These are phyloP conservation scores for Cyanoramphus novaezelandiae DNA, from an alignment of 2,113 vertebrate species.

Conservation along the genomic window DNA sequence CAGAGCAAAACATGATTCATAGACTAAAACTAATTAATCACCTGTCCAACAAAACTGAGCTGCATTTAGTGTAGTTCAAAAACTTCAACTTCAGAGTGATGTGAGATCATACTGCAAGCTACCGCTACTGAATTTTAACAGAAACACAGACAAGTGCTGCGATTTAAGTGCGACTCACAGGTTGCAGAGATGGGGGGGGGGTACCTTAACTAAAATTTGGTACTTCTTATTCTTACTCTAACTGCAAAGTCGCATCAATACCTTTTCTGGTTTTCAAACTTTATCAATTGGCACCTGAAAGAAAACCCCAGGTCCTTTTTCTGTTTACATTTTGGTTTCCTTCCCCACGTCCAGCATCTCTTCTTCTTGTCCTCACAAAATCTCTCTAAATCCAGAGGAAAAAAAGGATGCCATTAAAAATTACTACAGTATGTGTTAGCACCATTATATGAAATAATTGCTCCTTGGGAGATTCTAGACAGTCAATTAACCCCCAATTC, in stretches of 20 bases:
- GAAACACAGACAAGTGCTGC: not conserved
- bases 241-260: not conserved
- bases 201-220: not conserved
- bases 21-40: not conserved
- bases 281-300: not conserved
- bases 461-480: slow-evolving; percentile 42
- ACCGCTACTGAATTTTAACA: not conserved
- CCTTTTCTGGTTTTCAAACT: not conserved
- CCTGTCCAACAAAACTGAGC: not conserved
- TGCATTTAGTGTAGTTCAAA: not conserved
- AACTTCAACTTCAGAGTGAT: not conserved
- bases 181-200: too few relatives aligned
- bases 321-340: not conserved
- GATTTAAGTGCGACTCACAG: not conserved
- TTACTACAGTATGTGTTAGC: not conserved
- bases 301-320: not conserved
- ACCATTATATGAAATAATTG: slow-evolving; percentile 56
- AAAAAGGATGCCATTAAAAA: slow-evolving; percentile 10
- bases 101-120: not conserved
- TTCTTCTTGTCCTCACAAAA: not conserved
- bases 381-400: slow-evolving; percentile 10
- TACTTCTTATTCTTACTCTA: not conserved
- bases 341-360: not conserved
- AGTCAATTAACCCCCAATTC: slow-evolving; percentile 65
- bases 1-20: not conserved